phyloP scores from a whole-genome alignment of 2,797 vertebrate genomes.

The Artibeus lituratus region DNA sequence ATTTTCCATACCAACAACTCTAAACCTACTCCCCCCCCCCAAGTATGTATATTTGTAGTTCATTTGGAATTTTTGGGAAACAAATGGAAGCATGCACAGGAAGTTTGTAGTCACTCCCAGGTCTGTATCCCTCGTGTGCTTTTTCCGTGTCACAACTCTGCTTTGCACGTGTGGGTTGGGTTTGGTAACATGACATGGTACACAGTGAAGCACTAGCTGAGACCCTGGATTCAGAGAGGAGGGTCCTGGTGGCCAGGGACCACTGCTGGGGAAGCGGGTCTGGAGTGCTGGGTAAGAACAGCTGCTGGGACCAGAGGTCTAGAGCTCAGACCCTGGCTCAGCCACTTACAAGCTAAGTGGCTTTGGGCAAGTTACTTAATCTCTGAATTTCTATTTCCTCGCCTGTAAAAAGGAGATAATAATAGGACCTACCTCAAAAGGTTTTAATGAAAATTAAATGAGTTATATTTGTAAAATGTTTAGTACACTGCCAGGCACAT shows the following conservation, averaged over 20 bases:
- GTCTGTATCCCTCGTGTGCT: neutral
- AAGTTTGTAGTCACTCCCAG: neutral
- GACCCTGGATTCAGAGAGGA: neutral
- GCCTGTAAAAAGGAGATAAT: neutral
- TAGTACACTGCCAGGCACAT: neutral
- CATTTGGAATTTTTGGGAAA: neutral
- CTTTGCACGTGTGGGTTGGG: neutral
- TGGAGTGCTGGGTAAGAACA: neutral
- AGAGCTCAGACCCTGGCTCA: neutral
- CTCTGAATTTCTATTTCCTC: neutral
- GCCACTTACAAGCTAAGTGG: neutral
- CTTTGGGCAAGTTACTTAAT: neutral
- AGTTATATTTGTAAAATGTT: neutral
- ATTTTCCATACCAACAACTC: neutral
- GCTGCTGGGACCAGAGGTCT: neutral
- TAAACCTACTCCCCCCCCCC: neutral
- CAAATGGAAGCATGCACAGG: neutral
- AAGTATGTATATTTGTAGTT: neutral
- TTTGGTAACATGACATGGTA: neutral
- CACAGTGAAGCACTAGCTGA: neutral
- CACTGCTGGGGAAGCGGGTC: neutral
- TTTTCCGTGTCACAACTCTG: neutral
- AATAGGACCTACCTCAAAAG: neutral
- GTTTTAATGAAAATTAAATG: neutral
- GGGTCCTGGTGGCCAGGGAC: neutral